Conservation (phyloP, 2,113 vertebrate species). For the Cranoglanis bouderius region DNA sequence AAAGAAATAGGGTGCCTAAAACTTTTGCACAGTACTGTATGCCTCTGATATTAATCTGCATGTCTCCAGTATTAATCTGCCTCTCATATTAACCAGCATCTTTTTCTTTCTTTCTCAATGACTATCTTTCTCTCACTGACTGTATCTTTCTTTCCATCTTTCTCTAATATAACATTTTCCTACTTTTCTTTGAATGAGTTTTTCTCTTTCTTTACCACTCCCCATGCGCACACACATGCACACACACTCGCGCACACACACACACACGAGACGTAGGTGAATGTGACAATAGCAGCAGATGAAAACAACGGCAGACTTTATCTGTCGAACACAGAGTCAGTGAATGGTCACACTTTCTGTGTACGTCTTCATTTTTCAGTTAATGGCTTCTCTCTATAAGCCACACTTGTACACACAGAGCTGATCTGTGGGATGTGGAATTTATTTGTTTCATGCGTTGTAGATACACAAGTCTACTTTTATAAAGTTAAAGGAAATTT, state of each 20-base stretch:
- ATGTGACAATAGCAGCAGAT: background rate
- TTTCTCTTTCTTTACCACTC: background rate
- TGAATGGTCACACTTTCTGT: background rate
- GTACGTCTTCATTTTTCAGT: background rate
- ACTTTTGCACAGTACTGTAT: too few species aligned
- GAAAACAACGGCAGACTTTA: constrained; percentile 1
- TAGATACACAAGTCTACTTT: background rate
- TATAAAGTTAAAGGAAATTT: constrained; percentile 12
- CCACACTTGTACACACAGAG: constrained; percentile 9
- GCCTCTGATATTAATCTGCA: background rate
- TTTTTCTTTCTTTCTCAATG: too few species aligned
- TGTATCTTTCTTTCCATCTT: background rate
- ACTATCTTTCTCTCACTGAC: too few species aligned
- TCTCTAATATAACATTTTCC: background rate
- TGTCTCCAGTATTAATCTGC: background rate
- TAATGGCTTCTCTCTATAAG: background rate
- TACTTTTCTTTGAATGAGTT: background rate
- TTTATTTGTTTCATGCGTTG: background rate
- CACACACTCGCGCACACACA: background rate
- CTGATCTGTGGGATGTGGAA: background rate
- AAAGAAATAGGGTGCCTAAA: too few species aligned
- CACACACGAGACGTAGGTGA: background rate
- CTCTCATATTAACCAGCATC: background rate
- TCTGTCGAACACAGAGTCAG: background rate
- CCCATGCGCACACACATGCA: background rate